These are phyloP conservation scores for Cacoxenus indagator DNA, from an alignment of 2,888 invertebrate genomes.

Conservation along the genomic window DNA sequence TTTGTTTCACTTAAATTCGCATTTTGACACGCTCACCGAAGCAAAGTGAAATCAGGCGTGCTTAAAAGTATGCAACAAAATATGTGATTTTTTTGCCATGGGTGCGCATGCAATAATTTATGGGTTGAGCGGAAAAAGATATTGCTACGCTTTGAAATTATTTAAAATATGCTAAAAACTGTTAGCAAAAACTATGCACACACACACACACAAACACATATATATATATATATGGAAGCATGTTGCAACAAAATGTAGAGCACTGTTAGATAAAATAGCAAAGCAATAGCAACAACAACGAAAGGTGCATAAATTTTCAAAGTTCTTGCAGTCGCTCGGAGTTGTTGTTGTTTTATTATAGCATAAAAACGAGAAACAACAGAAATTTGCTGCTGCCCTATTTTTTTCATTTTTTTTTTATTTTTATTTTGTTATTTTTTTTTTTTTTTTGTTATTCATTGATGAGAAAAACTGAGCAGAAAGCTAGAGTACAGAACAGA, in stretches of 20 bases:
- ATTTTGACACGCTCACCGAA: too few species aligned
- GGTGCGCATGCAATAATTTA: too few species aligned
- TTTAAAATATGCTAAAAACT: too few species aligned
- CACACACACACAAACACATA: conserved; percentile 8
- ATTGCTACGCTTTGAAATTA: too few species aligned
- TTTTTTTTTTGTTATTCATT: too few species aligned
- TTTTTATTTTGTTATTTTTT: too few species aligned
- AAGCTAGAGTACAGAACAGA: not conserved
- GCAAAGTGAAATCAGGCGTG: too few species aligned
- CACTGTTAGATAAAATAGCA: conserved; percentile 17
- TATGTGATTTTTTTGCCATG: too few species aligned
- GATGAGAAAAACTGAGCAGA: too few species aligned
- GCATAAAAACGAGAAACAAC: not conserved
- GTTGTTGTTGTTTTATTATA: not conserved
- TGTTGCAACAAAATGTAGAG: not conserved
- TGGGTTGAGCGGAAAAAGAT: too few species aligned
- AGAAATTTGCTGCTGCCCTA: not conserved
- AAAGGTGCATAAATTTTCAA: not conserved
- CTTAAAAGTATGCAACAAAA: conserved; percentile 7
- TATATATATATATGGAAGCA: not conserved
- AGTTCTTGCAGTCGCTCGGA: not conserved
- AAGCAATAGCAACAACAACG: conserved; percentile 15
- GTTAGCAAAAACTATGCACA: too few species aligned
- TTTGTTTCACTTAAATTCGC: not conserved
- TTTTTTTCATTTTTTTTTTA: too few species aligned